These are phyloP conservation scores for Cheilinus undulatus DNA, from an alignment of 2,113 vertebrate genomes.

Conservation along the genomic window DNA sequence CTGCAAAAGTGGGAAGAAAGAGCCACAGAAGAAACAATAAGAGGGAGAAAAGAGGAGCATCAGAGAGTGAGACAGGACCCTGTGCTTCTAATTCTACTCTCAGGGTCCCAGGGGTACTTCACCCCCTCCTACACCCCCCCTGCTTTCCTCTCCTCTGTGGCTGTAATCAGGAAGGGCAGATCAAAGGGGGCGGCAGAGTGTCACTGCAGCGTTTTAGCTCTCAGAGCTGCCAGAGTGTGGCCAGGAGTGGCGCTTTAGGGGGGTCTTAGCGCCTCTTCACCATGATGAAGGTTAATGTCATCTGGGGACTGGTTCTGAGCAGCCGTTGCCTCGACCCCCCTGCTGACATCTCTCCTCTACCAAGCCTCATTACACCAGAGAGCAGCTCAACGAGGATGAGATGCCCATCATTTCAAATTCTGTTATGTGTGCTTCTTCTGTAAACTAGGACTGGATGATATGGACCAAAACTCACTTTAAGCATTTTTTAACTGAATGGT, in stretches of 20 bases:
- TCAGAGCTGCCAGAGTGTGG: conserved; percentile 76
- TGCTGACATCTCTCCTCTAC: conserved; percentile 63
- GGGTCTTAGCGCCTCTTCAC: conserved; percentile 78
- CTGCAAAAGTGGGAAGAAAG: conserved; percentile 41
- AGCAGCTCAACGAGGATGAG: conserved; percentile 55
- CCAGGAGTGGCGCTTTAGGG: conserved; percentile 75
- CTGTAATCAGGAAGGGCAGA: conserved; percentile 83
- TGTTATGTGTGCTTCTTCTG: conserved; percentile 58
- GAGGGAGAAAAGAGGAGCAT: conserved; percentile 57
- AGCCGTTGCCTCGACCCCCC: conserved; percentile 34
- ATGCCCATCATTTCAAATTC: conserved; percentile 62
- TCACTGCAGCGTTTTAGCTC: conserved; percentile 80
- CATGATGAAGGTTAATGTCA: conserved; percentile 83
- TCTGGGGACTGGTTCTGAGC: conserved; percentile 75
- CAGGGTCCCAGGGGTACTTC: conserved; percentile 72
- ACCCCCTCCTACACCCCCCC: conserved; percentile 36
- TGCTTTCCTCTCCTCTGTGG: conserved; percentile 66
- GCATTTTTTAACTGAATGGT: too few relatives aligned
- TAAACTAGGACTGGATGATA: too few relatives aligned
- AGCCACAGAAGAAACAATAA: conserved; percentile 67
- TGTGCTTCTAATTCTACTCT: conserved; percentile 72
- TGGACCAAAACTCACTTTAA: too few relatives aligned
- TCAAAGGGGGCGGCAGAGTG: conserved; percentile 81
- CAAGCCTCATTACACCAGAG: conserved; percentile 73
- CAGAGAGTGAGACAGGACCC: conserved; percentile 60